Evolutionary conservation across 1,140 invertebrate species (phyloP).

Genomic region (Cardiocondyla obscurior): DNA sequence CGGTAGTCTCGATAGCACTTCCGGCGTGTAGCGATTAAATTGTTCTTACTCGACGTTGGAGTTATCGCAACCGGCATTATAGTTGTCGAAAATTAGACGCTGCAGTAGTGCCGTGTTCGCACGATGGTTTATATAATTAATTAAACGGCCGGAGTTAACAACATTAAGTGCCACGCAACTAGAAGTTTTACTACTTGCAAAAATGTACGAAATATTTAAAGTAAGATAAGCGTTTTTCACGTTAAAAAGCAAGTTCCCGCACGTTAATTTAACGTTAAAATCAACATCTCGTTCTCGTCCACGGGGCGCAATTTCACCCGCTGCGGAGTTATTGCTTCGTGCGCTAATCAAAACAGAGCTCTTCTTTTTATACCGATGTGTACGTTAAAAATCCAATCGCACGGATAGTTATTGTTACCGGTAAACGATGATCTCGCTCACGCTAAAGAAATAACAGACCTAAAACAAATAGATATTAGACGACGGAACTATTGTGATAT

Average conservation of each 20-base stretch:
- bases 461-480: slow-evolving; percentile 57
- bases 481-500: slow-evolving; percentile 56
- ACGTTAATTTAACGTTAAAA: slow-evolving; percentile 4
- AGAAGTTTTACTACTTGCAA: neutral
- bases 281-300: neutral
- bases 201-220: neutral
- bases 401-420: slow-evolving; percentile 58
- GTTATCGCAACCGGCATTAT: neutral
- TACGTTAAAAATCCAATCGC: slow-evolving; percentile 51
- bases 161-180: neutral
- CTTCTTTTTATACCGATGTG: slow-evolving; percentile 11
- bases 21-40: slow-evolving; percentile 48
- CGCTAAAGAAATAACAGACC: slow-evolving; percentile 27
- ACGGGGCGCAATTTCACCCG: slow-evolving; percentile 27
- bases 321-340: slow-evolving; percentile 32
- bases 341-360: slow-evolving; percentile 42
- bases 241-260: neutral
- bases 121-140: slow-evolving; percentile 1
- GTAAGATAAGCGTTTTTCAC: neutral
- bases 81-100: neutral
- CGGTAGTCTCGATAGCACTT: neutral
- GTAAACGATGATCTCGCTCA: slow-evolving; percentile 60
- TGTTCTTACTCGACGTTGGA: slow-evolving; percentile 27
- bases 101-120: too few species aligned
- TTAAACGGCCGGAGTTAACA: neutral